These are phyloP conservation scores for Archaeoteleia sp. DNA, from an alignment of 2,888 invertebrate genomes.

Conservation along the genomic window DNA sequence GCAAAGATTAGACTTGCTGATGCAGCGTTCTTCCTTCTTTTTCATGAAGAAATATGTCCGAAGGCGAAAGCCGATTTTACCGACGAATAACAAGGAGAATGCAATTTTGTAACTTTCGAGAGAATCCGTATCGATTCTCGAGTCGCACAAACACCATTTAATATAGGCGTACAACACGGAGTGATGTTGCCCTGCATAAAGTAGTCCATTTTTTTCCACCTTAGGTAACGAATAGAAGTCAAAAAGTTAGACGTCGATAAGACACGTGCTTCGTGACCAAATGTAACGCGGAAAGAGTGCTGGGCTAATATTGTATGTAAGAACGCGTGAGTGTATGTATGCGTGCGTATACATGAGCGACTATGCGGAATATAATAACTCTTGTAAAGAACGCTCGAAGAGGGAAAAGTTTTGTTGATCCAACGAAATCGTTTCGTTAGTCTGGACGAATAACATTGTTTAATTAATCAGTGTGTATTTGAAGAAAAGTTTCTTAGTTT, in stretches of 20 bases:
- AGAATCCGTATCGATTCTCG: constrained; percentile 23
- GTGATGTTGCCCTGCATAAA: constrained; percentile 3
- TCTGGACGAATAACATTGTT: constrained; percentile 7
- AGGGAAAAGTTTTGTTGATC: constrained; percentile 19
- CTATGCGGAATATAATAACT: not conserved
- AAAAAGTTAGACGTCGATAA: constrained; percentile 12
- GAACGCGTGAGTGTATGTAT: not conserved
- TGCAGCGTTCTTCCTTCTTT: constrained; percentile 7
- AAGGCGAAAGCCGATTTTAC: constrained; percentile 4
- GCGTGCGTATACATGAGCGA: constrained; percentile 1
- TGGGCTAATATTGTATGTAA: not conserved
- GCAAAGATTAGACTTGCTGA: constrained; percentile 15
- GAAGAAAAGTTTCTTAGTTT: too few species aligned
- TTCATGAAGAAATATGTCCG: constrained; percentile 18
- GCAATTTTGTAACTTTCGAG: constrained; percentile 27
- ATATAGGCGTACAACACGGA: constrained; percentile 8
- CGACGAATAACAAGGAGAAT: constrained; percentile 15
- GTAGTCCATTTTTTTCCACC: constrained; percentile 15
- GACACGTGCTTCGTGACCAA: constrained; percentile 14
- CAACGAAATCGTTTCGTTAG: constrained; percentile 11
- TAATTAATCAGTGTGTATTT: not conserved
- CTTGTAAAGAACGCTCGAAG: constrained; percentile 4
- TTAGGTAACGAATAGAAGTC: constrained; percentile 23
- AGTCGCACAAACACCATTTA: constrained; percentile 21
- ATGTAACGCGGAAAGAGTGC: not conserved